Evolutionary conservation across 2,888 invertebrate genomes (phyloP), one percentile per base, ranked within the genome.

Genomic region (Pherbina coryleti): DNA sequence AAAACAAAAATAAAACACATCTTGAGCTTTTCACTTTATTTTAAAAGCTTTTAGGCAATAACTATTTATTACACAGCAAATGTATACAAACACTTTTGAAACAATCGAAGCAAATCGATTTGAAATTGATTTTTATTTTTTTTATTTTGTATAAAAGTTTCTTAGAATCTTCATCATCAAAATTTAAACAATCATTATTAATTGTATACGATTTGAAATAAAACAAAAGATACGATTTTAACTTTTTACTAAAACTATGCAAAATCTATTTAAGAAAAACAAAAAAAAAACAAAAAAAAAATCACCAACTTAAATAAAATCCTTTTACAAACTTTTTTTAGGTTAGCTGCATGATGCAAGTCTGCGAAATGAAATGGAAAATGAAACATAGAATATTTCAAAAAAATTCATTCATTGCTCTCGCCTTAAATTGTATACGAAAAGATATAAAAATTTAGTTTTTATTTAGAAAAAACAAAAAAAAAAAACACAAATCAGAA

Each of bases 171-270:
- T 55, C 62, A 31, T 28, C 11, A 44, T 44, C 44, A 44, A 44
- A 44, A 44, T 44, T 44, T 4, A 64, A 74, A 77, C 75, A 77
- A 79, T 79, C 80, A 78, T 78, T 77, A 79, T 78, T 79, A 79
- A 78, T 80, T 81, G 80, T 82, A 80, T 82, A 82, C 81, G 80
- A 82, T 78, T 66, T 80, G 79, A 78, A 79, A 14, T 69, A 75
- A 76, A 73, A 49, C 51, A 69, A 77, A 77, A 75, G 51, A 75
- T 66, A 81, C 80, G 79, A 69, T 77, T 77, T 79, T 79, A 70
- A 72, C 80, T 79, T 78, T 77, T 82, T 78, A 81, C 80, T 78
- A 78, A 81, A 78, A 71, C 77, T 80, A 78, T 80, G 77, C 77
- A 79, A 75, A 75, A 81, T 73, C 77, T 74, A 79, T 69, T 75